Evolutionary conservation across 37 sponge, comb jelly and placozoan genomes (phyloP), one percentile per base, ranked within the genome.

Genomic region (Cliona cf. orientalis): DNA sequence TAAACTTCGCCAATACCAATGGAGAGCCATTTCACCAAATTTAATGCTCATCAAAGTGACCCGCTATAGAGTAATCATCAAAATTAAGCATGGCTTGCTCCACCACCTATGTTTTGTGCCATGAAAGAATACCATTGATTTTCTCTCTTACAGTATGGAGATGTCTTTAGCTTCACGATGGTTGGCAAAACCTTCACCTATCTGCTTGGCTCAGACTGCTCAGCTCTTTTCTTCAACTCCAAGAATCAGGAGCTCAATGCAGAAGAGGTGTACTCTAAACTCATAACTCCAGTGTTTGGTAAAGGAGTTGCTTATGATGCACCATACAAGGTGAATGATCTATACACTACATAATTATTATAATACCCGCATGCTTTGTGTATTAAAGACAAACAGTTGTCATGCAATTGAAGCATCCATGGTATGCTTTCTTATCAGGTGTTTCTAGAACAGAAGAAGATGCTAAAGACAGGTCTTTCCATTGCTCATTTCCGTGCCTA

Each of bases 271-370:
- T 95, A 95, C 66, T 41, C 66, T 21, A 73, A 80, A 35, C 67
- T 95, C 35, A 74, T 86, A 22, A 95, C 96, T n/a, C 96, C 96
- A 5, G 87, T 95, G 22, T 95, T 95, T 70, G 96, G 96, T 3
- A 82, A 95, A 62, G 96, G 96, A 4, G 96, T 95, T 58, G 79
- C 80, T 42, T 95, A 95, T 71, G 96, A 95, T 80, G 93, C 86
- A 4, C 93, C 96, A 5, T 69, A 95, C 42, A 75, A 69, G 44
- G 94, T 88, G 58, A 66, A 21, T 31, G 12, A 9, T 6, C 63
- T 25, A 6, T 62, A n/a, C 21, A 7, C 7, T 62, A 25, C 7
- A 25, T n/a, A 25, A 25, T 62, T 6, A 7, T 62, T 62, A 62
- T n/a, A 62, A n/a, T 25, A 62, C 23, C 28, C 26, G 21, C 23